Percentiles rank a stretch among this genome's conserved stretches.
phyloP scores from a whole-genome alignment of 2,113 vertebrate species.

The Nothobranchius furzeri region DNA sequence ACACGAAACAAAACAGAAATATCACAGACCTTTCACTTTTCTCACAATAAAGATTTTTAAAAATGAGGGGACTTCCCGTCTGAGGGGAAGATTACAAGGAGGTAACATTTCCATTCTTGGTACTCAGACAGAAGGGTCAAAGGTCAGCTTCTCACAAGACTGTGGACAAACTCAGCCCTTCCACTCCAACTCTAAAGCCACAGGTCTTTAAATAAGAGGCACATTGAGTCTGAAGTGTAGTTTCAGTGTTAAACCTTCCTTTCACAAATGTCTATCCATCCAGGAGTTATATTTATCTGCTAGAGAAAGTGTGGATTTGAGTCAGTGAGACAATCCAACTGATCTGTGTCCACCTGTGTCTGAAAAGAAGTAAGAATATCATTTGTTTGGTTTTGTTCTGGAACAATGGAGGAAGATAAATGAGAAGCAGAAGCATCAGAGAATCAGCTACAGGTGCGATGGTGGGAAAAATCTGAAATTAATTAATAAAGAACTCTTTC shows the following conservation, averaged over 20 bases:
- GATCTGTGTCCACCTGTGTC: too few relatives aligned
- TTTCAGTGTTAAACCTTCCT: slow-evolving; percentile 56
- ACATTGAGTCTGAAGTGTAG: slow-evolving; percentile 15
- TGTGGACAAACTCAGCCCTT: slow-evolving; percentile 32
- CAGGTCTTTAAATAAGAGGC: slow-evolving; percentile 6
- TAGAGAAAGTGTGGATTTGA: slow-evolving; percentile 1
- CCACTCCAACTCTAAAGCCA: slow-evolving; percentile 16
- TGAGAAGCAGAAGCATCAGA: neutral
- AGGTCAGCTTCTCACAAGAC: slow-evolving; percentile 41
- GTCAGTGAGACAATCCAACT: neutral
- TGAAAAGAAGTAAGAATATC: slow-evolving; percentile 47
- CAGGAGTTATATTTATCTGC: slow-evolving; percentile 10
- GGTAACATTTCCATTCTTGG: slow-evolving; percentile 43
- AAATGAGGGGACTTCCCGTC: slow-evolving; percentile 31
- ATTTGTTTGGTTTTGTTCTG: slow-evolving; percentile 48
- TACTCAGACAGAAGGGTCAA: slow-evolving; percentile 32
- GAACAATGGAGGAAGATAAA: neutral
- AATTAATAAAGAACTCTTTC: too few relatives aligned
- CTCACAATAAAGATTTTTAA: slow-evolving; percentile 10
- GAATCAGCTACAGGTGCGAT: too few relatives aligned
- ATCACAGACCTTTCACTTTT: slow-evolving; percentile 12
- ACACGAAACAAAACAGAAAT: slow-evolving; percentile 24
- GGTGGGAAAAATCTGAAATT: too few relatives aligned
- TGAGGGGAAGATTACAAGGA: slow-evolving; percentile 21
- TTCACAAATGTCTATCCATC: slow-evolving; percentile 35